Base-by-base conservation (phyloP, 2,797 vertebrate species). In the Bradypodion ventrale region DNA sequence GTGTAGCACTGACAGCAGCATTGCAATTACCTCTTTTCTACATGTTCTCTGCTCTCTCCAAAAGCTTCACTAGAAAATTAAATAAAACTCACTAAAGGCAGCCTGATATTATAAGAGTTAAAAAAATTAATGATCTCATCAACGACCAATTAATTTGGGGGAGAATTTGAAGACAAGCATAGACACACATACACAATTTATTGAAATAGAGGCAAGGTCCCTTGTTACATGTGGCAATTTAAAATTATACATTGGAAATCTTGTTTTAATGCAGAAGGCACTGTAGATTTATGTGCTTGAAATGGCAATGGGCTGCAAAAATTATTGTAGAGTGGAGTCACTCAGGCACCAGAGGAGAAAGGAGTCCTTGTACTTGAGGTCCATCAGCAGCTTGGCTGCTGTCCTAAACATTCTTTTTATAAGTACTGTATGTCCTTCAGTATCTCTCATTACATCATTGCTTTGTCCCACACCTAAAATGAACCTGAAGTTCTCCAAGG, bases 1-100 rank as follows among this genome's bases (percentile, higher is more conserved):
- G 49, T 68, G 84, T 15, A 82, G 32, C 44, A 88, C 79, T 76
- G 63, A 89, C 83, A 69, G 84, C 78, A 86, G 87, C 68, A 65
- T 13, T 78, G 29, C 0, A 0, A 87, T 82, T 91, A 68, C 83
- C 86, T 76, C 56, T 75, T 79, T 84, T 80, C 40, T 75, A 69
- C 85, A 63, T 81, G 76, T 35, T 83, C 35, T 77, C 69, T 79
- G 72, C 78, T 73, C 42, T 83, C 56, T 32, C 63, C 1, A 15
- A 37, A 78, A 86, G 52, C 83, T 78, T 68, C 4, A 12, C 46
- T 68, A 82, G 56, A 77, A 80, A 88, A 85, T 86, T 82, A 83
- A 86, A 86, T 86, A 44, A 69, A 78, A 63, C 89, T 86, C 21
- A 90, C 85, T 87, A 90, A 82, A 62, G 2, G 75, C 12, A 1